phyloP scores from a whole-genome alignment of 1,140 invertebrate species.

The Eubasilissa regina region DNA sequence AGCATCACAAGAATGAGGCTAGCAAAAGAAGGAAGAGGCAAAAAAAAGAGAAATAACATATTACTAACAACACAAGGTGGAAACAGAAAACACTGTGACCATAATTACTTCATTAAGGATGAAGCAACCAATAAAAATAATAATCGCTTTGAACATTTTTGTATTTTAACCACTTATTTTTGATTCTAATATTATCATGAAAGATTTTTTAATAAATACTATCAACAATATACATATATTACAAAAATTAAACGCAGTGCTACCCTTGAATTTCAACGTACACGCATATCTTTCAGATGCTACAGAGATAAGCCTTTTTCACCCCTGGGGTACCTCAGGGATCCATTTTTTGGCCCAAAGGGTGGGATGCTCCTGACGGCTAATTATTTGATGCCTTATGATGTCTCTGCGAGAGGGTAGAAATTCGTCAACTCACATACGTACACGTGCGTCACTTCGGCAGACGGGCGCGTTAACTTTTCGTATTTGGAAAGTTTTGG shows the following conservation, averaged over 20 bases:
- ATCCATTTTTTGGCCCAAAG: conserved; percentile 34
- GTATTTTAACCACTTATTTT: too few relatives aligned
- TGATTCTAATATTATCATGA: too few relatives aligned
- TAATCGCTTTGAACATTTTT: too few relatives aligned
- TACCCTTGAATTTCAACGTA: conserved; percentile 7
- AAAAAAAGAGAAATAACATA: too few relatives aligned
- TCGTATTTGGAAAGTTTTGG: conserved; percentile 37
- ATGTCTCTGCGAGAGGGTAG: conserved; percentile 38
- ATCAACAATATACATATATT: too few relatives aligned
- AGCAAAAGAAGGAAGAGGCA: too few relatives aligned
- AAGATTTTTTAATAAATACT: too few relatives aligned
- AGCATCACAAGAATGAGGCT: too few relatives aligned
- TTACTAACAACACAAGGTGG: too few relatives aligned
- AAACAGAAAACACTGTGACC: too few relatives aligned
- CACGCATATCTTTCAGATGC: conserved; percentile 29
- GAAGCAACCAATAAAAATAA: too few relatives aligned
- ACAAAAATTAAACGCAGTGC: not conserved
- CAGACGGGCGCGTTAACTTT: conserved; percentile 27
- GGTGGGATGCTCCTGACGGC: conserved; percentile 55
- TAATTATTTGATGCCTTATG: conserved; percentile 61
- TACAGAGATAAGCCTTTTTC: conserved; percentile 35
- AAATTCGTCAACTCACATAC: conserved; percentile 23
- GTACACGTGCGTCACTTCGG: not conserved
- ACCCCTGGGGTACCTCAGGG: conserved; percentile 36
- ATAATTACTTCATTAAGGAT: too few relatives aligned